Conservation (phyloP, 2,888 invertebrate genomes). For the Parnassius apollo region DNA sequence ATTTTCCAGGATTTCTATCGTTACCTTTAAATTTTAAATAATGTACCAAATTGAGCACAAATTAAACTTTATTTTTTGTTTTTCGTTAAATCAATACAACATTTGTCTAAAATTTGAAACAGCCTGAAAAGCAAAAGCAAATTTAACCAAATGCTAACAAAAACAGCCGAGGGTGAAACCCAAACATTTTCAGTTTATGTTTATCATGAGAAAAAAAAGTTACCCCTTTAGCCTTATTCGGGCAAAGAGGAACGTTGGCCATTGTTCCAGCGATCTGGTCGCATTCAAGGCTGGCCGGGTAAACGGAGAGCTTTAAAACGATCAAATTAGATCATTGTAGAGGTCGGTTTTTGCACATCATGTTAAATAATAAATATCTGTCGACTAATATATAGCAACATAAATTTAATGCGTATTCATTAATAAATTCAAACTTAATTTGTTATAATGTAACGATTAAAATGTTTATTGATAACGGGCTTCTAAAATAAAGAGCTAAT, state of each 20-base stretch:
- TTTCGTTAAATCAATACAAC: constrained; percentile 20
- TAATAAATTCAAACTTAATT: too few species aligned
- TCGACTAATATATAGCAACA: background rate
- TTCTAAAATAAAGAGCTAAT: too few species aligned
- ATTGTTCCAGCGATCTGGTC: constrained; percentile 64
- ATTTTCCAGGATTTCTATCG: background rate
- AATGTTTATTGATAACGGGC: too few species aligned
- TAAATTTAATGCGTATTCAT: too few species aligned
- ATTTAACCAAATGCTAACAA: constrained; percentile 52
- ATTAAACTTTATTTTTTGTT: constrained; percentile 5
- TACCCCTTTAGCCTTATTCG: constrained; percentile 54
- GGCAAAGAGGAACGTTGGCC: constrained; percentile 39
- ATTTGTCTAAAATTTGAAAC: constrained; percentile 25
- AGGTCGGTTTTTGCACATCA: constrained; percentile 59
- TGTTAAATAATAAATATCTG: constrained; percentile 45
- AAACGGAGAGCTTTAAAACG: constrained; percentile 64
- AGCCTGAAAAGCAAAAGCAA: constrained; percentile 37
- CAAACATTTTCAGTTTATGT: constrained; percentile 65
- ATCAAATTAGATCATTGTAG: constrained; percentile 73
- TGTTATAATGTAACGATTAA: too few species aligned
- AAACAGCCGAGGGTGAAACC: constrained; percentile 63
- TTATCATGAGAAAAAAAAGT: constrained; percentile 56
- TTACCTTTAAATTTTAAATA: too few species aligned
- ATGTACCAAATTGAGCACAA: constrained; percentile 11
- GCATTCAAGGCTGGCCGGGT: constrained; percentile 61